Conservation (phyloP, 2,888 invertebrate species). For the Limnephilus auricula region DNA sequence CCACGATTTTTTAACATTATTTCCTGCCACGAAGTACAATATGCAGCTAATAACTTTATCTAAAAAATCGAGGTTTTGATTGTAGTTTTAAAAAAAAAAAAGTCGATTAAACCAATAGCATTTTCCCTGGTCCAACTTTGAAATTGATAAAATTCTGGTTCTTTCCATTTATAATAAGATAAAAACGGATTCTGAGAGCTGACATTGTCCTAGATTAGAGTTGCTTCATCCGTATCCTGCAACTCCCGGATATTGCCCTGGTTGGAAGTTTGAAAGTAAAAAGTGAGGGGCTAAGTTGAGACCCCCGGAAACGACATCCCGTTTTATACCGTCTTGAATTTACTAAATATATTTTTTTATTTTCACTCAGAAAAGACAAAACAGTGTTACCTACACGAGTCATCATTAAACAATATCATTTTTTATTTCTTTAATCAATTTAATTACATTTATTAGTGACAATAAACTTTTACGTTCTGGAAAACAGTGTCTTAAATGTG, state of each 20-base stretch:
- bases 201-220: neutral
- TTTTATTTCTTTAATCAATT: neutral
- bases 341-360: neutral
- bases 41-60: neutral
- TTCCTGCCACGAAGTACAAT: too few relatives aligned
- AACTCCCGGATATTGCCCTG: neutral
- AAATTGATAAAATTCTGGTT: neutral
- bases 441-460: too few relatives aligned
- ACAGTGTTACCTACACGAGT: neutral
- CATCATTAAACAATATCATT: too few relatives aligned
- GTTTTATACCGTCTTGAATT: neutral
- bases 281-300: neutral
- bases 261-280: too few relatives aligned
- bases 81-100: too few relatives aligned
- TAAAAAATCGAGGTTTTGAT: neutral
- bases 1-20: too few relatives aligned
- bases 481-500: too few relatives aligned
- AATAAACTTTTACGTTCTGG: too few relatives aligned
- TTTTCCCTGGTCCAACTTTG: neutral
- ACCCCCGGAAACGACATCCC: neutral
- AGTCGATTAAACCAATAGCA: neutral
- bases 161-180: neutral
- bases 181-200: neutral
- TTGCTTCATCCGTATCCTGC: neutral
- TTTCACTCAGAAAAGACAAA: neutral